Evolutionary conservation across 2,797 vertebrate genomes (phyloP).

Genomic region (Tolypeutes matacus): DNA sequence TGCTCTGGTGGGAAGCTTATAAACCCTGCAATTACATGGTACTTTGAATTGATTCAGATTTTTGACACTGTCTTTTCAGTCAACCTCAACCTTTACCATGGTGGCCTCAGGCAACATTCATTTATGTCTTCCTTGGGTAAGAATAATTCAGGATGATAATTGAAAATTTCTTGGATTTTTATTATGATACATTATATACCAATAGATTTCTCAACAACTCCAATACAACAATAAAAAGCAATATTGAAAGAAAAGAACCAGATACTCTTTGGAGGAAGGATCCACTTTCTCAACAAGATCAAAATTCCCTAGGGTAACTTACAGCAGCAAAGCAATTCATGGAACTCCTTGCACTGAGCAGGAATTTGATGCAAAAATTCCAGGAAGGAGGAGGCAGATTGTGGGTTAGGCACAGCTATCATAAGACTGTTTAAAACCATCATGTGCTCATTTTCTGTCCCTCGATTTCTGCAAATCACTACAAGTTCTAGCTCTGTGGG

Average conservation of each 20-base stretch:
- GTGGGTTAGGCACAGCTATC: background rate
- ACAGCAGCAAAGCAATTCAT: background rate
- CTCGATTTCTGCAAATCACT: background rate
- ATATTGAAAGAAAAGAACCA: background rate
- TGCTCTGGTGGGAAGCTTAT: conserved; percentile 23
- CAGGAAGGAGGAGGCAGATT: background rate
- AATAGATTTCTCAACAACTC: background rate
- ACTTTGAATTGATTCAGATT: background rate
- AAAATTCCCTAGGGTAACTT: background rate
- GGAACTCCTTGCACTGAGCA: background rate
- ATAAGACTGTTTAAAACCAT: background rate
- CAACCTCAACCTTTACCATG: fast-evolving
- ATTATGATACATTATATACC: background rate
- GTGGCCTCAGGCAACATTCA: background rate
- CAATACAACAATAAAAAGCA: background rate
- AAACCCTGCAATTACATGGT: background rate
- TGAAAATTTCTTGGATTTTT: background rate
- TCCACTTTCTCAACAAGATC: background rate
- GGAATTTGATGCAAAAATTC: background rate
- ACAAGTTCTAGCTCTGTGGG: background rate
- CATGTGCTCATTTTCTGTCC: background rate
- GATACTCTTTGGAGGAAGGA: background rate
- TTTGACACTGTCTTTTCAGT: background rate
- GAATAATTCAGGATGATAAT: background rate
- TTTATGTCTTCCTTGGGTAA: background rate